Percentiles rank a stretch among this genome's conserved stretches.
Evolutionary conservation across 2,113 vertebrate species (phyloP).

Genomic region (Brevimyrus niger): DNA sequence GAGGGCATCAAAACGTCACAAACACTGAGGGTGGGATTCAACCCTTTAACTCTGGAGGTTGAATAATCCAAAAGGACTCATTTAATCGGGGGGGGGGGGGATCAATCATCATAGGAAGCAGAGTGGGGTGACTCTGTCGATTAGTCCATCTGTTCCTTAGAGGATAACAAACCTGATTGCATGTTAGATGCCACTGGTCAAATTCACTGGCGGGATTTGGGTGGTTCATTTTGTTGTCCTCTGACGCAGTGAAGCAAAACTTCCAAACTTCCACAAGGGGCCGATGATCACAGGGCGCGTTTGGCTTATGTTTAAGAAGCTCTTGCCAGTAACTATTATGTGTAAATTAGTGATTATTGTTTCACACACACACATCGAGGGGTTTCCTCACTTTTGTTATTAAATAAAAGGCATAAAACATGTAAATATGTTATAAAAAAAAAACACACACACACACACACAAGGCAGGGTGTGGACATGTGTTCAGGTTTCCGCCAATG

Average conservation of each 20-base stretch:
- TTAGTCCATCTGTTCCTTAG: not conserved
- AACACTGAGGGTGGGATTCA: not conserved
- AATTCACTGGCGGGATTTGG: not conserved
- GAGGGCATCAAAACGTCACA: not conserved
- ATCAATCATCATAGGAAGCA: too few species aligned
- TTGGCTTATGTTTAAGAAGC: not conserved
- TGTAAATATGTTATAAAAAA: not conserved
- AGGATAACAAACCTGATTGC: not conserved
- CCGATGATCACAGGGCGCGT: not conserved
- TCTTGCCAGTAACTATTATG: not conserved
- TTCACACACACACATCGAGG: not conserved
- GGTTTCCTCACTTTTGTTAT: not conserved
- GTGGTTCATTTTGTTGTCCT: not conserved
- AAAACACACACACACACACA: not conserved
- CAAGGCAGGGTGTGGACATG: not conserved
- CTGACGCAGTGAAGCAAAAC: not conserved
- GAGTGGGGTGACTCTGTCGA: not conserved
- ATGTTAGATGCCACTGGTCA: not conserved
- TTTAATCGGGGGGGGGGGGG: too few species aligned
- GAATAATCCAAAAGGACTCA: not conserved
- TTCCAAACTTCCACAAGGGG: not conserved
- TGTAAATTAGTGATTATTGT: not conserved
- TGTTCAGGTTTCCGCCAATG: not conserved
- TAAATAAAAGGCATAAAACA: not conserved
- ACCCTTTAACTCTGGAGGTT: not conserved